Evolutionary conservation across 2,113 vertebrate genomes (phyloP), one percentile per base, ranked within the genome.

Genomic region (Dermatemys mawii): DNA sequence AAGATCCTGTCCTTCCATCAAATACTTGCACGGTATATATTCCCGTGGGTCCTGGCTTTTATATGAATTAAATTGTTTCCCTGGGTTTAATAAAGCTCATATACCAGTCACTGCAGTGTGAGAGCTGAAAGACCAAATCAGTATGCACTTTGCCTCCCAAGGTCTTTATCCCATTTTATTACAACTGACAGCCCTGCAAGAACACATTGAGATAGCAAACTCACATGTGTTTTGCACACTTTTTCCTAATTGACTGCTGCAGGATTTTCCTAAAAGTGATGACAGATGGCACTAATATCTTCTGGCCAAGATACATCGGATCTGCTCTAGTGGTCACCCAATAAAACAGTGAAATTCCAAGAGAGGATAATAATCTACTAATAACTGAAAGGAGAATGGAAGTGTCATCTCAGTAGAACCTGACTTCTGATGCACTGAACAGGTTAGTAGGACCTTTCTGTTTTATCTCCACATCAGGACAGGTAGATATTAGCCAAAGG

Each of bases 201-300:
- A n/a, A 49, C 50, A 80, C 19, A 53, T 80, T 27, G 81, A 92
- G 75, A 80, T 85, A 84, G 60, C 78, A 89, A 89, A 81, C 75
- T 46, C 86, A 92, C 91, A 92, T 76, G 84, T 92, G 90, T 92
- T 92, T 92, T 81, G 82, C 91, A 92, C 86, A 84, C 82, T 8
- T 85, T 81, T 55, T 89, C 79, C 82, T 80, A 80, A 53, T 35
- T 5, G 27, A 35, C 78, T 80, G 78, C 50, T 50, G 49, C 81
- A 81, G 86, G 81, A 89, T 76, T 78, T 88, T 88, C 82, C 82
- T 84, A 46, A 70, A 81, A 84, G 86, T 51, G 86, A 84, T 92
- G 91, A 92, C 82, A 89, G 86, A 81, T 44, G 44, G 82, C 32
- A 35, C 60, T 75, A 81, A 84, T 81, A 89, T 82, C 86, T 81